phyloP scores from a whole-genome alignment of 2,113 vertebrate genomes.

The Apteryx mantelli region DNA sequence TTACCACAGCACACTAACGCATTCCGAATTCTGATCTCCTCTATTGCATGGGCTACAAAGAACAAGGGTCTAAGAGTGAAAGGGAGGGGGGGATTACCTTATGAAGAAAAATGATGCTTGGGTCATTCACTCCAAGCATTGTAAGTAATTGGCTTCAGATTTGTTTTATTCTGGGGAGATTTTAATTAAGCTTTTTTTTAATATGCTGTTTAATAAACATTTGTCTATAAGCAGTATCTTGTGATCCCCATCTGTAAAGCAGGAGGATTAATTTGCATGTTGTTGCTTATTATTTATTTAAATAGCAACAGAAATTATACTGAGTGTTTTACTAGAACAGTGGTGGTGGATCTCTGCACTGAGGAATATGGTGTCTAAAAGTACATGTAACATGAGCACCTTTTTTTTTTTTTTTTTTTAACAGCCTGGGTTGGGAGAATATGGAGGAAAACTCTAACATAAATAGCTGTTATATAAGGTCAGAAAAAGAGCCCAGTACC shows the following conservation, averaged over 20 bases:
- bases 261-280: constrained; percentile 57
- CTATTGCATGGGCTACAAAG: not conserved
- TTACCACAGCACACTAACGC: not conserved
- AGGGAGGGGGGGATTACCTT: not conserved
- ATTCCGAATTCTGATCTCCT: not conserved
- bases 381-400: not conserved
- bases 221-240: constrained; percentile 49
- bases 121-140: constrained; percentile 1
- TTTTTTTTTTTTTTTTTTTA: not conserved
- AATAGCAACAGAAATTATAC: constrained; percentile 4
- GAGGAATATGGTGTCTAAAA: not conserved
- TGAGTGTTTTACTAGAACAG: not conserved
- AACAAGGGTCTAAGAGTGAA: not conserved
- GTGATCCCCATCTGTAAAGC: constrained; percentile 45
- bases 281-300: constrained; percentile 55
- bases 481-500: not conserved
- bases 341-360: not conserved
- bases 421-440: not conserved
- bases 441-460: not conserved
- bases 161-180: constrained; percentile 58
- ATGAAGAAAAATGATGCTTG: not conserved
- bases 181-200: constrained; percentile 54
- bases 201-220: constrained; percentile 58
- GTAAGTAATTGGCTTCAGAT: constrained; percentile 52
- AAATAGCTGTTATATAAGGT: not conserved